Conservation (phyloP, 2,113 vertebrate genomes). For the Misgurnus anguillicaudatus region DNA sequence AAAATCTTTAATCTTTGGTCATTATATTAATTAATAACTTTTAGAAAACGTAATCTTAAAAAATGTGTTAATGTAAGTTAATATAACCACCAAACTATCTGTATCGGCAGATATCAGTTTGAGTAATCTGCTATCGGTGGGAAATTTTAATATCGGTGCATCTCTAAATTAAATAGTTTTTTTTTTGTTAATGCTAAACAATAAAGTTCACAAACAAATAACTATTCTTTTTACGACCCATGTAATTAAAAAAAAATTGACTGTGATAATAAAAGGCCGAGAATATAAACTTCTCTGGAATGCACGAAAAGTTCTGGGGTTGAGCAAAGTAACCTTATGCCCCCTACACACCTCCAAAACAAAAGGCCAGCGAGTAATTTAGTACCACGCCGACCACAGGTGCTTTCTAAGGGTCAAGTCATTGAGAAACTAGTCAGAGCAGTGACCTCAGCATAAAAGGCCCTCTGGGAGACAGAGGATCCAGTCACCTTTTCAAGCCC, state of each 20-base stretch:
- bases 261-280: slow-evolving; percentile 1
- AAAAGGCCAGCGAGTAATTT: slow-evolving; percentile 62
- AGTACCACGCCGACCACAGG: slow-evolving; percentile 71
- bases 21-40: too few species aligned
- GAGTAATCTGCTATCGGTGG: too few species aligned
- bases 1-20: too few species aligned
- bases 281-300: neutral
- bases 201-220: neutral
- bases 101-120: too few species aligned
- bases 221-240: neutral
- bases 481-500: slow-evolving; percentile 64
- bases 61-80: too few species aligned
- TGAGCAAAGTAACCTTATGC: neutral
- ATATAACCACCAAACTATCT: too few species aligned
- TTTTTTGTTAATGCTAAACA: neutral
- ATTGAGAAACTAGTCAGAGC: slow-evolving; percentile 74
- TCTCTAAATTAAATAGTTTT: too few species aligned
- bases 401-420: slow-evolving; percentile 74
- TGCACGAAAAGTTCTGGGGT: neutral
- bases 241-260: neutral
- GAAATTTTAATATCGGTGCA: too few species aligned
- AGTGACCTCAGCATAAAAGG: slow-evolving; percentile 73
- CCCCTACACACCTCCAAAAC: slow-evolving; percentile 18
- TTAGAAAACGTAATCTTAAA: too few species aligned
- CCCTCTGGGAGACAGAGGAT: slow-evolving; percentile 70